Base-by-base conservation (phyloP, 2,888 invertebrate species). In the Eupithecia centaureata region DNA sequence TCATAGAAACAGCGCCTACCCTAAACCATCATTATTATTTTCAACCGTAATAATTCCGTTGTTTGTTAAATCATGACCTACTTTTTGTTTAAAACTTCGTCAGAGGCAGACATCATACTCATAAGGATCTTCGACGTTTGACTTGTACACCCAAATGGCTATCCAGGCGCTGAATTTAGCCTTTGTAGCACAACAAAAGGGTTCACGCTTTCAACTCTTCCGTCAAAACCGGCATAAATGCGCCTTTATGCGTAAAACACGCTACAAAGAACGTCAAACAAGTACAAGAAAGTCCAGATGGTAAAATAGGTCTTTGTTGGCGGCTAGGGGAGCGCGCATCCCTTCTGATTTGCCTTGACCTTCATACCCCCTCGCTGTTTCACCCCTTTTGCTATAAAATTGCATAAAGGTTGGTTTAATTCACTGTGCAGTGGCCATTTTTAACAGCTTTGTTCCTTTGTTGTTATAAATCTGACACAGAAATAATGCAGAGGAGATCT, bases 271-370 rank as follows among this genome's bases (percentile, higher is more conserved):
- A 13, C 52, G 33, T 56, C 30, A 59, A 52, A 32, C n/a, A 54
- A 13, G 57, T 32, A 61, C 61, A 52, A 61, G 38, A 54, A 61
- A 51, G 51, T 58, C 5, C 68, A 63, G 65, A 57, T 47, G 18
- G 47, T 13, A 56, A 63, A 52, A 58, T 27, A 15, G n/a, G 52
- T 56, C 54, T 63, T 54, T 69, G 60, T 65, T 32, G 47, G 32
- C 28, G 42, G 38, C 22, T 51, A 62, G 65, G 65, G 65, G 51
- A 30, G 52, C 47, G 25, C 15, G 28, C 27, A 63, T 61, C 60
- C 69, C 69, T 30, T 54, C 32, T 47, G 57, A 35, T 47, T 63
- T 22, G 25, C 63, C 62, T 66, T 70, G 66, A 70, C 70, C 70
- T 70, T 70, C 58, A 32, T 28, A 25, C 66, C 66, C 65, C 63